Evolutionary conservation across 1,140 invertebrate species (phyloP), one percentile per base, ranked within the genome.

Genomic region (Tribolium madens): DNA sequence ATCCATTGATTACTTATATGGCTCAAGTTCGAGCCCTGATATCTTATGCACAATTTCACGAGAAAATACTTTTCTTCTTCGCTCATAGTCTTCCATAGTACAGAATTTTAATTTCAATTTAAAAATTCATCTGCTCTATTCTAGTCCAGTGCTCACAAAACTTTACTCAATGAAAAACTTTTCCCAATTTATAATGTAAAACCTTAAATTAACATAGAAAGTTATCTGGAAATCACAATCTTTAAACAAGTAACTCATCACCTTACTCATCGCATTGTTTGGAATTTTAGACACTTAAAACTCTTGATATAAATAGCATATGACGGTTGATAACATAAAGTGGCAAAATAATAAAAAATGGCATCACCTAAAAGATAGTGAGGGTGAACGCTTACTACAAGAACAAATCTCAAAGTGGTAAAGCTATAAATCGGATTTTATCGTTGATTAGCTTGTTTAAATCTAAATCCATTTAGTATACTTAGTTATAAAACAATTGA

Each of bases 11-110:
- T 64, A 64, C 57, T 64, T 13, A 18, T 12, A 64, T 42, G n/a
- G 26, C 26, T 31, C 12, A 31, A 64, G 21, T 64, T 64, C 31
- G 26, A 64, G 26, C 21, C 7, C 57, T 64, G 31, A 64, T 64
- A 64, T 64, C 57, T 36, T 64, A 64, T 64, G 57, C 57, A 64
- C 57, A 64, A 64, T 64, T 64, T 64, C 57, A 64, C 57, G 26
- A 26, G 57, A 64, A 64, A 64, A 64, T 64, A n/a, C 9, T 4
- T 42, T 42, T 26, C 21, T 42, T 2, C 36, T 3, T 42, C 36
- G 36, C 2, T 26, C 21, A 26, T 26, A 2, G 50, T 52, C 50
- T 2, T 2, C 50, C 14, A 2, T n/a, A 4, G 57, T n/a, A 33
- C 26, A 14, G 14, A 64, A 64, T 64, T 64, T 64, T 64, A 31